Percentiles rank a stretch among this genome's conserved stretches.
phyloP scores from a whole-genome alignment of 2,113 vertebrate species.

The Tragelaphus imberbis region DNA sequence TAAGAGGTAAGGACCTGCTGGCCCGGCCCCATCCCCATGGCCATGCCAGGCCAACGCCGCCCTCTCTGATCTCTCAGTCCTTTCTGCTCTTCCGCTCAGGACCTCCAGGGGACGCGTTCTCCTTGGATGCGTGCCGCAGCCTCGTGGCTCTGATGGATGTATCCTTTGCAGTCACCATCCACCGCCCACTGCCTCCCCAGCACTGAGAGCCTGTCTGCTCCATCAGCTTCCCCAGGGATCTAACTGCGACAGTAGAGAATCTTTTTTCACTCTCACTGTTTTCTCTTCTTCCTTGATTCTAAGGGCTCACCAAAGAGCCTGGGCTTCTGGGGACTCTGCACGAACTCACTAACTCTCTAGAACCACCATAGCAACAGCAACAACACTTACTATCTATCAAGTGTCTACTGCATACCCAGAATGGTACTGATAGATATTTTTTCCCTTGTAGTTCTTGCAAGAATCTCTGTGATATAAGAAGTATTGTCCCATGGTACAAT shows the following conservation, averaged over 20 bases:
- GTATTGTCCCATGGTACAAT: not conserved
- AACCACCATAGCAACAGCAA: not conserved
- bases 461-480: not conserved
- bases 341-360: not conserved
- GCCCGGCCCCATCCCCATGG: not conserved
- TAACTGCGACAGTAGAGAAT: not conserved
- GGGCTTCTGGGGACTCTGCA: not conserved
- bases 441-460: not conserved
- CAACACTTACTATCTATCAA: not conserved
- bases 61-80: not conserved
- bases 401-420: not conserved
- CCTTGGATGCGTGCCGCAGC: conserved; percentile 79
- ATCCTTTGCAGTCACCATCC: conserved; percentile 74
- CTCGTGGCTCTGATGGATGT: conserved; percentile 83
- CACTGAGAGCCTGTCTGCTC: not conserved
- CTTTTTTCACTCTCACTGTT: not conserved
- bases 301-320: not conserved
- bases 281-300: not conserved
- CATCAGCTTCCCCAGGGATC: not conserved
- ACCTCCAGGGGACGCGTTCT: conserved; percentile 69
- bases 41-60: not conserved
- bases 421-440: not conserved
- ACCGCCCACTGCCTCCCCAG: not conserved
- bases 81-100: not conserved
- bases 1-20: conserved; percentile 71